Evolutionary conservation across 2,113 vertebrate genomes (phyloP), one percentile per base, ranked within the genome.

Genomic region (Paraplagusia blochii): DNA sequence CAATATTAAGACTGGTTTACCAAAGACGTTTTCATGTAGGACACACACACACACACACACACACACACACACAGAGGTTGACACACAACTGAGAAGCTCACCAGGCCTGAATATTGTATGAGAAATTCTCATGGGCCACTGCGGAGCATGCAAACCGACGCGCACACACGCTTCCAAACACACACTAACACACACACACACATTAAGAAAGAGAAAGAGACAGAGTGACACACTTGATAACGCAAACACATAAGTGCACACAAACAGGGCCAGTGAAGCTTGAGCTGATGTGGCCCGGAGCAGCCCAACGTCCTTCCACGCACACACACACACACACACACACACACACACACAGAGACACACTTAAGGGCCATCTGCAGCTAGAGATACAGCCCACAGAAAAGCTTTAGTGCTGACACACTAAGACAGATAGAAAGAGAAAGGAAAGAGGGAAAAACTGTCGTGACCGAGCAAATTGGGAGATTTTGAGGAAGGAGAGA

Each of bases 31-130:
- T 44, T 44, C 71, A 66, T 79, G 78, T 64, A 76, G 73, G 68
- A 77, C 53, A 63, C 63, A 51, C 58, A 59, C 53, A 50, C 15
- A 58, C 18, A 63, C 63, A 51, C 58, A 59, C 53, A 50, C 15
- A 58, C 18, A 40, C 49, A 46, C 35, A 60, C 50, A 44, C 4
- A 59, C 36, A 52, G 1, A 66, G 17, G 29, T 53, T 49, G 44
- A 64, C 58, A 80, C 76, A 82, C 69, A 58, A 76, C 47, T 12
- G 16, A 72, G 76, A 77, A 56, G 60, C 80, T 81, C 83, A 83
- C 65, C 59, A 64, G 55, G 77, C 48, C 72, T 87, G 83, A 87
- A 88, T 88, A 88, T 88, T 88, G 82, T 82, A 88, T 88, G 80
- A 88, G 73, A 59, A 44, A 66, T 81, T 76, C 87, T 86, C 85